These are phyloP conservation scores for Coenonympha glycerion DNA, from an alignment of 2,888 invertebrate genomes.

Conservation along the genomic window DNA sequence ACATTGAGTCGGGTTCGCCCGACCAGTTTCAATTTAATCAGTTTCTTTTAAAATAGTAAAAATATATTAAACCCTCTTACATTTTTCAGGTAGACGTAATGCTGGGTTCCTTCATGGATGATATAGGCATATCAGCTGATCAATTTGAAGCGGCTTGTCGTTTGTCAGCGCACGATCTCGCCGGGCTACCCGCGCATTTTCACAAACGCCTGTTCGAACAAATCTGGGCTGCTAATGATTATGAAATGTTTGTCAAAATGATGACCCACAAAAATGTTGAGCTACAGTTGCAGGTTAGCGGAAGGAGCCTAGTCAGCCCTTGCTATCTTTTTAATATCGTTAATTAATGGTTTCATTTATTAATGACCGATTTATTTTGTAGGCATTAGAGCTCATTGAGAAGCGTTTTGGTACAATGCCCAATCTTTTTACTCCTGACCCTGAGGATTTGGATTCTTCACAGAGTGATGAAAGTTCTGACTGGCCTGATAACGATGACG, in stretches of 20 bases:
- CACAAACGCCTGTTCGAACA: constrained; percentile 80
- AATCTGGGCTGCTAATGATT: constrained; percentile 96
- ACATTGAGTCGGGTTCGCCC: no score
- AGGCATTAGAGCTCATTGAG: constrained; percentile 90
- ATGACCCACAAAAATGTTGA: constrained; percentile 96
- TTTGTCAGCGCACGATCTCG: constrained; percentile 62
- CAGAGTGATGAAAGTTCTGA: constrained; percentile 53
- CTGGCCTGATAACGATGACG: constrained; percentile 72
- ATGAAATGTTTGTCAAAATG: constrained; percentile 90
- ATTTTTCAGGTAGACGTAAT: constrained; percentile 85
- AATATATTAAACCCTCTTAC: no score
- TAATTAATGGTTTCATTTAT: no score
- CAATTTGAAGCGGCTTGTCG: constrained; percentile 90
- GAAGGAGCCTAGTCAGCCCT: no score
- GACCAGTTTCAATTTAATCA: no score
- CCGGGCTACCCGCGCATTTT: constrained; percentile 74
- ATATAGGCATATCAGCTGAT: constrained; percentile 90
- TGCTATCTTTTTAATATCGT: no score
- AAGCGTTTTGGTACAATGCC: constrained; percentile 82
- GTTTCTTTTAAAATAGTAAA: no score
- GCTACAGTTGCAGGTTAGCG: constrained; percentile 82
- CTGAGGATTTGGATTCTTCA: constrained; percentile 51
- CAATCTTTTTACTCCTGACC: constrained; percentile 74
- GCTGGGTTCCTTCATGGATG: constrained; percentile 94
- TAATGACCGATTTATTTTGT: constrained; percentile 48